Conservation (phyloP, 2,888 invertebrate species). For the Rhopalosiphum nymphaeae region DNA sequence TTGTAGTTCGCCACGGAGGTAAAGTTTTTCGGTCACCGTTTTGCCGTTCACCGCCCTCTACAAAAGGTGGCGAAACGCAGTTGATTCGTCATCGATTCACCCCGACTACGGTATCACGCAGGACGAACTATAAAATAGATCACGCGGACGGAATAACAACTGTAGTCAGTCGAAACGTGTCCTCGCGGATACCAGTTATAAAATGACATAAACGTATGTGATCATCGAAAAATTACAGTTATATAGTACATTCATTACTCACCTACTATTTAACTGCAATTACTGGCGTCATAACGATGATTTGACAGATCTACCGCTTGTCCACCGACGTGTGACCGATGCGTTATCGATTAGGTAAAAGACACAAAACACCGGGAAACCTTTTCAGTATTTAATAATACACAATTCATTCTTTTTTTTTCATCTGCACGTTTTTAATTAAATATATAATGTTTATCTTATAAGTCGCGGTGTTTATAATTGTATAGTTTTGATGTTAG, state of each 20-base stretch:
- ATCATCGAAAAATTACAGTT: neutral
- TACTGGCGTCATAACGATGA: neutral
- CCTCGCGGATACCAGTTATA: neutral
- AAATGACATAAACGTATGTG: neutral
- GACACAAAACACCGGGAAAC: neutral
- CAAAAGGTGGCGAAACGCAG: neutral
- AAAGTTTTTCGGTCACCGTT: neutral
- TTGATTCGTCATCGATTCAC: neutral
- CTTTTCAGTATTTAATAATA: neutral
- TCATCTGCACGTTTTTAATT: neutral
- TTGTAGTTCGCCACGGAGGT: conserved; percentile 6
- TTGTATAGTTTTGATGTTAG: neutral
- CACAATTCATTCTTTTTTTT: neutral
- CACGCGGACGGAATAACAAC: neutral
- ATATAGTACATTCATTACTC: neutral
- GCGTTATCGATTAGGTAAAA: neutral
- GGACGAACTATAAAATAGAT: neutral
- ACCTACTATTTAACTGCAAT: neutral
- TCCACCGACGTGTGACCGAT: too few relatives aligned
- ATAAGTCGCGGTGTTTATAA: too few relatives aligned
- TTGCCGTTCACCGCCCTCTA: neutral
- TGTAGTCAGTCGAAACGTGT: neutral
- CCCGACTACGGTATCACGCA: neutral
- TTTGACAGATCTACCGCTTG: too few relatives aligned
- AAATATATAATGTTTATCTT: too few relatives aligned